These are phyloP conservation scores for Amphibalanus amphitrite DNA, from an alignment of 1,140 invertebrate species.

Conservation along the genomic window DNA sequence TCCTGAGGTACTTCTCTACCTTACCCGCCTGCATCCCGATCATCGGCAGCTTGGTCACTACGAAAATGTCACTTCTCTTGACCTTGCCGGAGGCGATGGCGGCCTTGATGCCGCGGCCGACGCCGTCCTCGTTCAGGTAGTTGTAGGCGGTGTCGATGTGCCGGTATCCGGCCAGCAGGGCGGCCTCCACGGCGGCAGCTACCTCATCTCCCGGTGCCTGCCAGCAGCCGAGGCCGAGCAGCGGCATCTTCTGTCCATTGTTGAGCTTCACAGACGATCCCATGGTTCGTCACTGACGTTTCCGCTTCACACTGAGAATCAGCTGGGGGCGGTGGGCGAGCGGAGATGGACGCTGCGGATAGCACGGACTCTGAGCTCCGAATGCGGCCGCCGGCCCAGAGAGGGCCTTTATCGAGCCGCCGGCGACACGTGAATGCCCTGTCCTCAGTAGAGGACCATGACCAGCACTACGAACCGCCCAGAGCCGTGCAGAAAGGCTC, in stretches of 20 bases:
- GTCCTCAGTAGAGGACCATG: too few species aligned
- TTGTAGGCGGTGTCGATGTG: conserved; percentile 48
- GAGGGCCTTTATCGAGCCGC: too few species aligned
- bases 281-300: not conserved
- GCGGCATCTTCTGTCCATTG: conserved; percentile 43
- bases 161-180: conserved; percentile 47
- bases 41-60: conserved; percentile 22
- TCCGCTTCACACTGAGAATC: not conserved
- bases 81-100: conserved; percentile 26
- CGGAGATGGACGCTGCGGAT: not conserved
- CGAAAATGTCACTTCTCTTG: conserved; percentile 40
- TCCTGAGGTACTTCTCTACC: conserved; percentile 49
- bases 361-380: not conserved
- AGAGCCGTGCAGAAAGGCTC: too few species aligned
- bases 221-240: conserved; percentile 49
- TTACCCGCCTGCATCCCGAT: conserved; percentile 34
- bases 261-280: not conserved
- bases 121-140: conserved; percentile 32
- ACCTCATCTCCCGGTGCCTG: conserved; percentile 7
- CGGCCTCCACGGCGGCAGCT: conserved; percentile 38
- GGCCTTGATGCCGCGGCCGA: conserved; percentile 27
- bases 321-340: too few species aligned
- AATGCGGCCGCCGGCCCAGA: not conserved
- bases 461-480: too few species aligned
- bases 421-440: too few species aligned